Percentiles rank a stretch among this genome's conserved stretches.
Evolutionary conservation across 1,140 invertebrate species (phyloP).

Genomic region (Zaprionus capensis): DNA sequence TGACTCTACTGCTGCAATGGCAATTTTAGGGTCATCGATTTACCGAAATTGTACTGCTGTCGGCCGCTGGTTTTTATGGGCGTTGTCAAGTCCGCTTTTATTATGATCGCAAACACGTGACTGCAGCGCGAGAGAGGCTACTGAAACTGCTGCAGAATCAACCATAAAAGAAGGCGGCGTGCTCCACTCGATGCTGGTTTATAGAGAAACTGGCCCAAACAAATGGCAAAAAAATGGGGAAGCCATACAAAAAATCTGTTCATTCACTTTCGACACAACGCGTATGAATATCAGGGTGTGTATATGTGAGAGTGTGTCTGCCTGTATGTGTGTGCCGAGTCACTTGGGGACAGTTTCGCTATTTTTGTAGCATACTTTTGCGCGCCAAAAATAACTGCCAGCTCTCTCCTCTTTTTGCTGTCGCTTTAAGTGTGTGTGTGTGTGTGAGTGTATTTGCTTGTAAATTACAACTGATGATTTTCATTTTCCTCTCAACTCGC

Average conservation of each 20-base stretch:
- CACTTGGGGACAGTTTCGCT: background rate
- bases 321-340: background rate
- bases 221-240: background rate
- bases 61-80: constrained; percentile 51
- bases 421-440: constrained; percentile 1
- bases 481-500: constrained; percentile 11
- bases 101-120: constrained; percentile 59
- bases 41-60: constrained; percentile 34
- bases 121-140: constrained; percentile 40
- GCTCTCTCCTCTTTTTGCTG: constrained; percentile 10
- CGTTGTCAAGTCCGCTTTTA: constrained; percentile 54
- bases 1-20: constrained; percentile 32
- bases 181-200: constrained; percentile 15
- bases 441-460: constrained; percentile 30
- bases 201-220: constrained; percentile 13
- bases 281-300: constrained; percentile 3
- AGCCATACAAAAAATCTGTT: constrained; percentile 7
- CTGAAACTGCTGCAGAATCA: constrained; percentile 28
- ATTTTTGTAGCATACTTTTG: constrained; percentile 46
- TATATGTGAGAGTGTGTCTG: background rate
- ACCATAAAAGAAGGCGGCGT: constrained; percentile 16
- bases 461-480: constrained; percentile 73
- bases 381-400: constrained; percentile 37
- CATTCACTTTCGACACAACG: constrained; percentile 41
- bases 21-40: constrained; percentile 56